Percentiles rank a stretch among this genome's conserved stretches.
Evolutionary conservation across 2,888 invertebrate genomes (phyloP).

Genomic region (Cheilosia vulpina): DNA sequence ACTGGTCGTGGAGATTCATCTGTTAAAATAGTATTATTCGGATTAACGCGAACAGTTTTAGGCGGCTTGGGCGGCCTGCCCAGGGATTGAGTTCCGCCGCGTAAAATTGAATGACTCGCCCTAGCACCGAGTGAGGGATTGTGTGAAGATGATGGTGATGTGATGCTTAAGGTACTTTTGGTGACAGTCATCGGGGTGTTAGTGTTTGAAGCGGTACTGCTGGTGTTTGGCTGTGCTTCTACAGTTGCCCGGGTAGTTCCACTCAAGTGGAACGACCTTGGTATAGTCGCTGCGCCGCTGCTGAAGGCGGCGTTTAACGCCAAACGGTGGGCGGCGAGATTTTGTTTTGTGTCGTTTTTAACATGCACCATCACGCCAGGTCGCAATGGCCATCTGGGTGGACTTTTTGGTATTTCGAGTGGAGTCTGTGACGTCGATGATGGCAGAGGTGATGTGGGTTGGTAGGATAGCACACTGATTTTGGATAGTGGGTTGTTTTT

Average conservation of each 20-base stretch:
- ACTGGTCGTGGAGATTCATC: slow-evolving; percentile 45
- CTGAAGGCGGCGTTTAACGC: slow-evolving; percentile 62
- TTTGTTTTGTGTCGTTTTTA: slow-evolving; percentile 89
- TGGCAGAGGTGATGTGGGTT: slow-evolving; percentile 77
- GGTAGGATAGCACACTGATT: slow-evolving; percentile 82
- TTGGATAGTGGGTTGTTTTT: slow-evolving; percentile 42
- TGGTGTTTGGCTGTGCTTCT: slow-evolving; percentile 28
- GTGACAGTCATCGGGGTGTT: slow-evolving; percentile 33
- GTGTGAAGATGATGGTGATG: slow-evolving; percentile 18
- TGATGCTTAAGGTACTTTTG: slow-evolving; percentile 69
- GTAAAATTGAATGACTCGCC: slow-evolving; percentile 57
- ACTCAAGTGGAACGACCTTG: slow-evolving; percentile 72
- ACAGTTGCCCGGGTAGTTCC: slow-evolving; percentile 46
- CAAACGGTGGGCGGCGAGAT: slow-evolving; percentile 85
- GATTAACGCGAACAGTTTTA: slow-evolving; percentile 65
- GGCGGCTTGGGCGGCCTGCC: slow-evolving; percentile 58
- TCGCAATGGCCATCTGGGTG: slow-evolving; percentile 91
- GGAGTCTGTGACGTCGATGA: slow-evolving; percentile 74
- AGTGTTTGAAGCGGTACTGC: not conserved
- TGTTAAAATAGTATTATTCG: slow-evolving; percentile 76
- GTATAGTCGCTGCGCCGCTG: slow-evolving; percentile 60
- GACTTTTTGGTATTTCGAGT: slow-evolving; percentile 82
- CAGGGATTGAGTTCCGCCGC: slow-evolving; percentile 46
- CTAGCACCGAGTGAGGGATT: slow-evolving; percentile 31
- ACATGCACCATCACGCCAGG: slow-evolving; percentile 95